Conservation (phyloP, 92 coral and sea anemone genomes). For the Anthopleura xanthogrammica region DNA sequence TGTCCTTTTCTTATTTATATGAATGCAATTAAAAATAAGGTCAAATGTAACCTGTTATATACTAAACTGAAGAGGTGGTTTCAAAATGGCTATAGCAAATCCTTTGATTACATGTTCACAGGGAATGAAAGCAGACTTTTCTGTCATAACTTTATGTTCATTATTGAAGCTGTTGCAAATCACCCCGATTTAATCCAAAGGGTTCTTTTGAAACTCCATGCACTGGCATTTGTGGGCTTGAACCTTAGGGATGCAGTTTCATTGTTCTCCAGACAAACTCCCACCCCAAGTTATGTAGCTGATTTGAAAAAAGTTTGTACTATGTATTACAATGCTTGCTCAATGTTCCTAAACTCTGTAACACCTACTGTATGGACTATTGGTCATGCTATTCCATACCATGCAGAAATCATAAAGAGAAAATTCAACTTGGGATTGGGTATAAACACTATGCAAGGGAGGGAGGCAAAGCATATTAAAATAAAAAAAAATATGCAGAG, state of each 20-base stretch:
- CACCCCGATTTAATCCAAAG: conserved; percentile 24
- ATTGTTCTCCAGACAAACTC: conserved; percentile 39
- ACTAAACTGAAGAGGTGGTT: conserved; percentile 26
- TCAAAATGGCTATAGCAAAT: neutral
- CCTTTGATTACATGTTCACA: conserved; percentile 47
- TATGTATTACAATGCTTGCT: conserved; percentile 36
- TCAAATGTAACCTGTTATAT: conserved; percentile 16
- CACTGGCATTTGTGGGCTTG: conserved; percentile 52
- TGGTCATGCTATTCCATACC: conserved; percentile 61
- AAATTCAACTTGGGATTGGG: conserved; percentile 52
- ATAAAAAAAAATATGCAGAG: conserved; percentile 52
- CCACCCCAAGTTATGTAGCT: conserved; percentile 5
- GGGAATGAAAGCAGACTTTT: conserved; percentile 59
- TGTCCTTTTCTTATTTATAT: conserved; percentile 20
- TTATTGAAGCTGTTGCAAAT: too few species aligned
- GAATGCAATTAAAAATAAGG: conserved; percentile 16
- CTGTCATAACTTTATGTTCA: conserved; percentile 62
- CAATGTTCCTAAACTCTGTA: conserved; percentile 27
- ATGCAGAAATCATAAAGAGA: conserved; percentile 31
- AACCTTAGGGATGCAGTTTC: conserved; percentile 63
- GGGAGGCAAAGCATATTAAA: conserved; percentile 65
- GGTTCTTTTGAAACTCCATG: conserved; percentile 31
- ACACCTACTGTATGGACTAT: conserved; percentile 64
- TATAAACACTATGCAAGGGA: conserved; percentile 64
- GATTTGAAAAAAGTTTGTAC: conserved; percentile 27